These are phyloP conservation scores for Chironex yamaguchii DNA, from an alignment of 30 jellyfish, hydroid and myxozoan genomes.

Conservation along the genomic window DNA sequence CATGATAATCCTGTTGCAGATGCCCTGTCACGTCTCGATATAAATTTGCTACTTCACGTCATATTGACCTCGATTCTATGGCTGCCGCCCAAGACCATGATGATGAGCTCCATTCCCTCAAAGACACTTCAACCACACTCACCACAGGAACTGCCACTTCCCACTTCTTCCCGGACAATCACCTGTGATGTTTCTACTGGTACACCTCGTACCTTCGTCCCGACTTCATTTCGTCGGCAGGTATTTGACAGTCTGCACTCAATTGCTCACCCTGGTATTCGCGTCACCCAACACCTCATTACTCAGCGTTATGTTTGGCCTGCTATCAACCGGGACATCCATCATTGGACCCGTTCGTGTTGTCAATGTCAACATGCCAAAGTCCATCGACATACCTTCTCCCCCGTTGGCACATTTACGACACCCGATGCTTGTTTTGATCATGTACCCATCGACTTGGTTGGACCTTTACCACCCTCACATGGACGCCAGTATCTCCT, in stretches of 20 bases:
- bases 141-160: constrained; percentile 23
- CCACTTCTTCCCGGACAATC: constrained; percentile 14
- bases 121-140: no score
- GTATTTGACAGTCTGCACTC: background rate
- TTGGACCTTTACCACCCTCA: constrained; percentile 40
- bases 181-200: constrained; percentile 14
- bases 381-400: background rate
- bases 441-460: constrained; percentile 19
- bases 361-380: background rate
- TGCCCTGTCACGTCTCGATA: constrained; percentile 26
- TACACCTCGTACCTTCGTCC: constrained; percentile 15
- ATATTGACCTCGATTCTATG: no score
- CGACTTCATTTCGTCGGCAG: constrained; percentile 6
- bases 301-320: constrained; percentile 10
- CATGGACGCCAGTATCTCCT: background rate
- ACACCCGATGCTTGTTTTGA: constrained; percentile 41
- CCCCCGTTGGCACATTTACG: constrained; percentile 10
- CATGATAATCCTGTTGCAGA: constrained; percentile 14
- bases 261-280: constrained; percentile 39
- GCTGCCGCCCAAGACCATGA: no score
- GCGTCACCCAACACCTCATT: constrained; percentile 19
- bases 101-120: no score
- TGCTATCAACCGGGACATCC: background rate
- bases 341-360: constrained; percentile 12
- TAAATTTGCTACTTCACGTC: no score